Conservation (phyloP, 2,113 vertebrate species). For the Pygoscelis adeliae region DNA sequence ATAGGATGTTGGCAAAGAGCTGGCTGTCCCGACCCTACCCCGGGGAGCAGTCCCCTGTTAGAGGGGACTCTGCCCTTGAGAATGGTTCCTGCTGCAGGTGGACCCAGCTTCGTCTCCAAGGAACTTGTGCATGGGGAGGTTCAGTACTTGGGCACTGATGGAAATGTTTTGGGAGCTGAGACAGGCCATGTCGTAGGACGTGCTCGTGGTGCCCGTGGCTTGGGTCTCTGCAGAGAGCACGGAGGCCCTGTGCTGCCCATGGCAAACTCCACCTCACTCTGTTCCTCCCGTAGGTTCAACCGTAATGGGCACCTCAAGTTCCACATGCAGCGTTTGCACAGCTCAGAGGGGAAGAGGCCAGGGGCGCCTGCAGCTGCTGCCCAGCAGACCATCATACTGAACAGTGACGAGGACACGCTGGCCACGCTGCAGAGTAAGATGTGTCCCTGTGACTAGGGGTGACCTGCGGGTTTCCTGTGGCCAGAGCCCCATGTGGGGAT, state of each 20-base stretch:
- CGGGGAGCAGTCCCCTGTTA: fast-evolving
- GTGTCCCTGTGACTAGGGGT: not conserved
- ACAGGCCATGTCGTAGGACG: fast-evolving
- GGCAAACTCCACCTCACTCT: not conserved
- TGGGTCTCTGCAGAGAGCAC: not conserved
- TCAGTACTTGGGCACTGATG: not conserved
- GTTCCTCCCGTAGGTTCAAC: conserved; percentile 83
- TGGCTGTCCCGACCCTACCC: not conserved
- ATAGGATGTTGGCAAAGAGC: not conserved
- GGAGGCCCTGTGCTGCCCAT: not conserved
- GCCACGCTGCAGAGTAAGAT: conserved; percentile 87
- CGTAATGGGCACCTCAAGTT: conserved; percentile 97
- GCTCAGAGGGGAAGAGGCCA: conserved; percentile 78
- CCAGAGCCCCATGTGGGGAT: fast-evolving
- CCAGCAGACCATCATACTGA: conserved; percentile 88
- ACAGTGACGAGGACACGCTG: conserved; percentile 88
- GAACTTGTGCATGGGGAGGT: not conserved
- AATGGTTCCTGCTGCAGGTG: fast-evolving
- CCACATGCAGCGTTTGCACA: conserved; percentile 95
- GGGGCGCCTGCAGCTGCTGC: not conserved
- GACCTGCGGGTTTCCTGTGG: not conserved
- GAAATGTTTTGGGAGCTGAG: not conserved
- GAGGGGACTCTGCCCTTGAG: not conserved
- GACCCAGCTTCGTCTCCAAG: not conserved
- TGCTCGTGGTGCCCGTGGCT: fast-evolving